A percentile compares a stretch with the other conserved stretches of the same genome.
Evolutionary conservation across 2,113 vertebrate species (phyloP).

Genomic region (Tachycineta bicolor): DNA sequence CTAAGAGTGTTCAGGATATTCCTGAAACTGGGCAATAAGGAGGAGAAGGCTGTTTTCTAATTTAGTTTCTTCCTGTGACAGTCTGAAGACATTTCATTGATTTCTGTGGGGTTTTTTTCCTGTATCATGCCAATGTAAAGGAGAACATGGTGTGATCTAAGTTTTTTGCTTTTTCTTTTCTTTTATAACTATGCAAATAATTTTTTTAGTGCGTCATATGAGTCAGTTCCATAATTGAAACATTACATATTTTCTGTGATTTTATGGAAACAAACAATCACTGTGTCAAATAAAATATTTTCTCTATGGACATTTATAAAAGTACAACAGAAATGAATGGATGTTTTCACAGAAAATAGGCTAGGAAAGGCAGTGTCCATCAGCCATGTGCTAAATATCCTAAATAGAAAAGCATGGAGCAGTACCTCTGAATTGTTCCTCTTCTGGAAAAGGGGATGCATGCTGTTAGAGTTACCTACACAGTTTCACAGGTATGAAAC

Average conservation of each 20-base stretch:
- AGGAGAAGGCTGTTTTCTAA: neutral
- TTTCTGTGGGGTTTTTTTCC: neutral
- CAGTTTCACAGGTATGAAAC: neutral
- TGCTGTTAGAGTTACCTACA: neutral
- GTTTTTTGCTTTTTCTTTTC: neutral
- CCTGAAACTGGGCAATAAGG: neutral
- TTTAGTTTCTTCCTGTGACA: neutral
- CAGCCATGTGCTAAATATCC: neutral
- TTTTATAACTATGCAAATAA: neutral
- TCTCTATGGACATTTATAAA: neutral
- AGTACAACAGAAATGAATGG: neutral
- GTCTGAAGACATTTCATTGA: neutral
- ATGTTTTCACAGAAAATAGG: neutral
- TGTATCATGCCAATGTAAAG: neutral
- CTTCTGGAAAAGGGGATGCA: neutral
- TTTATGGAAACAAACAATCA: neutral
- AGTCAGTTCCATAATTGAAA: neutral
- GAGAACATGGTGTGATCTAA: neutral
- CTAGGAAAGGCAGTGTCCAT: neutral
- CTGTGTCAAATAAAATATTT: neutral
- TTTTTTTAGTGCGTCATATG: neutral
- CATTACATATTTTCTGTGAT: neutral
- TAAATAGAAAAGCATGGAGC: rapidly evolving
- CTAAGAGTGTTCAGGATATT: neutral
- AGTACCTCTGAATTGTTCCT: neutral